A percentile compares a stretch with the other conserved stretches of the same genome.
Evolutionary conservation across 92 coral and sea anemone genomes (phyloP).

Genomic region (Heliopora coerulea): DNA sequence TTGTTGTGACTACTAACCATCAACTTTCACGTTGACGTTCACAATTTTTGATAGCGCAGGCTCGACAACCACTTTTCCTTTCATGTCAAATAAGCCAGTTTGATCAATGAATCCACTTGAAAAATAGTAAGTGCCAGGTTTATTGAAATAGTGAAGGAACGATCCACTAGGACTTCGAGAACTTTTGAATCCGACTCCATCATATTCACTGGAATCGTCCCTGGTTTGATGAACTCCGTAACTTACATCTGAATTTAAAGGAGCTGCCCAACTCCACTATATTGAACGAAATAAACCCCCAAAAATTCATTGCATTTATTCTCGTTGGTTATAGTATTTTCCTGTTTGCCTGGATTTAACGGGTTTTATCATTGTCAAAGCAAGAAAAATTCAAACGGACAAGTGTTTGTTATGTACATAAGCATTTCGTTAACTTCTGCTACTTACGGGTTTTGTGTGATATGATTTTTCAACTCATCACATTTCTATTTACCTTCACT

Average conservation of each 20-base stretch:
- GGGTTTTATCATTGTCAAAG: no score
- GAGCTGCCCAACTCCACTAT: conserved; percentile 86
- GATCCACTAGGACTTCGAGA: conserved; percentile 60
- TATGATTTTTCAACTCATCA: no score
- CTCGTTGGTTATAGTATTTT: no score
- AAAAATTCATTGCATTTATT: no score
- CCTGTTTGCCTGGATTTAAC: no score
- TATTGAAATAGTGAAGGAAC: conserved; percentile 57
- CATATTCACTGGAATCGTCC: conserved; percentile 60
- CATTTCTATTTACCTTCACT: conserved; percentile 60
- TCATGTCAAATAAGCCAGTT: conserved; percentile 66
- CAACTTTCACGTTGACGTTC: conserved; percentile 25
- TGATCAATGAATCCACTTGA: conserved; percentile 74
- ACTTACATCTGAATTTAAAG: conserved; percentile 49
- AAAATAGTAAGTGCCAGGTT: conserved; percentile 71
- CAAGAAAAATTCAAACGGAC: no score
- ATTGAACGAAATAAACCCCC: not conserved
- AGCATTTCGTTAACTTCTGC: no score
- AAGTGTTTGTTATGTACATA: no score
- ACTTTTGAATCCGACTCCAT: conserved; percentile 72
- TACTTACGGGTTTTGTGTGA: no score
- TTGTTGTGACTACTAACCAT: conserved; percentile 21
- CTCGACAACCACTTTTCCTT: conserved; percentile 53
- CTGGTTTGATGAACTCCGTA: conserved; percentile 71
- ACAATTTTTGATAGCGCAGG: not conserved